Percentiles rank a stretch among this genome's conserved stretches.
Conservation (phyloP, 2,797 vertebrate species). For the Choloepus didactylus region DNA sequence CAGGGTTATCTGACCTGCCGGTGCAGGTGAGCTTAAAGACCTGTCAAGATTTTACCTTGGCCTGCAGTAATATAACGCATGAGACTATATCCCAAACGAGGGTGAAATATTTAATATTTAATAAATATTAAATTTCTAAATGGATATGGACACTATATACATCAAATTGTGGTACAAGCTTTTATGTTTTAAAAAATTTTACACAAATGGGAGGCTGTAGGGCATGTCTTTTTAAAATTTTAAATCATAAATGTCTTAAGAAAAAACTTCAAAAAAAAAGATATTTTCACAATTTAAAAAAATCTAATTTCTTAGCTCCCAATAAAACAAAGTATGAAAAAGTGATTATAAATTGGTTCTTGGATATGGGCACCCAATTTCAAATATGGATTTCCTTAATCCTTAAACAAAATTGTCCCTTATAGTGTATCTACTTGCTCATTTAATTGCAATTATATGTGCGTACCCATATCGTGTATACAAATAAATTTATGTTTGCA, state of each 20-base stretch:
- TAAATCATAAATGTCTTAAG: slow-evolving; percentile 33
- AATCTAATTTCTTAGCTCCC: neutral
- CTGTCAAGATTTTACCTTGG: slow-evolving; percentile 10
- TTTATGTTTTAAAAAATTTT: slow-evolving; percentile 57
- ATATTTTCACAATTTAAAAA: neutral
- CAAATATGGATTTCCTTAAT: slow-evolving; percentile 13
- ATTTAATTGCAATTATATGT: neutral
- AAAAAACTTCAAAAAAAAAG: neutral
- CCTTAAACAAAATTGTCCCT: slow-evolving; percentile 43
- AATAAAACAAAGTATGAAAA: slow-evolving; percentile 65
- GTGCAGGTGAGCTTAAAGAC: neutral
- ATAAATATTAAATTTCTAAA: slow-evolving; percentile 77
- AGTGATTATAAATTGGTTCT: slow-evolving; percentile 2
- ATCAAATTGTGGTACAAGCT: slow-evolving; percentile 40
- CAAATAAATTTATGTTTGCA: neutral
- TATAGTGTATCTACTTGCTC: neutral
- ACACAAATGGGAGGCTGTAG: slow-evolving; percentile 32
- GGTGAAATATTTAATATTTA: slow-evolving; percentile 55
- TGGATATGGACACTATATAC: slow-evolving; percentile 65
- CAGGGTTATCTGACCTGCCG: neutral
- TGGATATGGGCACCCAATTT: neutral
- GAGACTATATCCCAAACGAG: slow-evolving; percentile 43
- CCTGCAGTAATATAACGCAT: neutral
- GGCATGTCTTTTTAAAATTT: slow-evolving; percentile 33
- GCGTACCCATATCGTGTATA: neutral